Evolutionary conservation across 2,113 vertebrate species (phyloP), one percentile per base, ranked within the genome.

Genomic region (Anguilla japonica): DNA sequence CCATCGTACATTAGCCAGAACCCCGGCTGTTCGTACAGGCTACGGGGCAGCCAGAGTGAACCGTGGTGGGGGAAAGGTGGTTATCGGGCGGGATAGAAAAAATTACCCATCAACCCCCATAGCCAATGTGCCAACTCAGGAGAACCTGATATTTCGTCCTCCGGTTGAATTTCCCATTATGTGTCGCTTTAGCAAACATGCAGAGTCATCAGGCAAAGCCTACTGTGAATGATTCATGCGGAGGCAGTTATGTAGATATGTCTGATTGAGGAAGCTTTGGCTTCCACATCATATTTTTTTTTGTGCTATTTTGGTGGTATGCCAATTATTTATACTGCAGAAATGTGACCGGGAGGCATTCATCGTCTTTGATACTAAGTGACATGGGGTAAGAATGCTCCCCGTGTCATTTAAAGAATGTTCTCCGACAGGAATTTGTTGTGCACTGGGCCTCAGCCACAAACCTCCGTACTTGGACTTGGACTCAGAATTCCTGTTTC

Each of bases 401-500:
- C 29, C 40, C 13, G 39, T 41, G 39, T 80, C 79, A 41, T 80
- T 16, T 41, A 41, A 80, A 41, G 79, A 20, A 20, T 14, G 16
- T 6, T 39, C 29, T 41, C 60, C 83, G 88, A 82, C 84, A 89
- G 89, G 93, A 91, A 91, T 91, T 87, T 85, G 88, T 88, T 91
- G 90, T 90, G 91, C 91, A 90, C 90, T 89, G 88, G 91, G 90
- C 79, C 41, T 71, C 84, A 85, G 34, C 75, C 75, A 14, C 29
- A 75, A 75, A 75, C 67, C 29, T 53, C 8, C 7, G 50, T 53
- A 53, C 11, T 53, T 11, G 13, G 50, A 13, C 50, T 34, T 1
- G 34, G 67, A 29, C 67, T 1, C 67, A 75, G 29, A 22, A 22
- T 41, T 41, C 15, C 79, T 56, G 53, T 56, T 29, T n/a, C 60